Base-by-base conservation (phyloP, 2,888 invertebrate genomes). In the Ophion obscuratus region DNA sequence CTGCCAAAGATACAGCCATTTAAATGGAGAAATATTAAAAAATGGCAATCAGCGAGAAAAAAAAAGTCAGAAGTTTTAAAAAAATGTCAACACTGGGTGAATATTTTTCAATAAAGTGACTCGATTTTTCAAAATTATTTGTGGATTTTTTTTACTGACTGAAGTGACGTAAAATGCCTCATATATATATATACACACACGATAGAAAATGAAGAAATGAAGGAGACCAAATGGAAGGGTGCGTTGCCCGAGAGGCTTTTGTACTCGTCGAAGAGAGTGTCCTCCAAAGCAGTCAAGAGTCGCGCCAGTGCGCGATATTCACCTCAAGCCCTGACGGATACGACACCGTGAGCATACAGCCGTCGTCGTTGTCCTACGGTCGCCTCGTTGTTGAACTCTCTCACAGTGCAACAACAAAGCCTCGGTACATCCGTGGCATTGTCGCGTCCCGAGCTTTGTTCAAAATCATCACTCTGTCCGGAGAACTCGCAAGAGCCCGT, bases 381-480 rank as follows among this genome's bases (percentile, higher is more conserved):
- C 59, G 17, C 47, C 59, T 24, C 31, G 70, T 73, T 61, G 80
- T 80, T 71, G 80, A 73, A 77, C 79, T 75, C 68, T 47, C 53
- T 53, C 53, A 53, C 73, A 62, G 61, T 40, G 67, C 68, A 64
- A 83, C 74, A 77, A 83, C 82, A 85, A 83, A 83, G 83, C 83
- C 62, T 71, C 27, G 47, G 64, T 78, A 61, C 57, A 61, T 73
- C 77, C 77, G 62, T 40, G 76, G 79, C 79, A 85, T 85, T 85
- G 82, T 85, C 82, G 53, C 67, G 71, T 61, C 67, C 59, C 59
- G n/a, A 80, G 57, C 86, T 83, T 86, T 86, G 86, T 86, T 86
- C 77, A 36, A 73, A 83, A 80, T 83, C 80, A 86, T 83, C 83
- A 53, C 44, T 77, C 68, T 73, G 83, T 80, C 80, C 80, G 57